Base-by-base conservation (phyloP, 64 coral and sea anemone genomes). In the Trachythela sp. region DNA sequence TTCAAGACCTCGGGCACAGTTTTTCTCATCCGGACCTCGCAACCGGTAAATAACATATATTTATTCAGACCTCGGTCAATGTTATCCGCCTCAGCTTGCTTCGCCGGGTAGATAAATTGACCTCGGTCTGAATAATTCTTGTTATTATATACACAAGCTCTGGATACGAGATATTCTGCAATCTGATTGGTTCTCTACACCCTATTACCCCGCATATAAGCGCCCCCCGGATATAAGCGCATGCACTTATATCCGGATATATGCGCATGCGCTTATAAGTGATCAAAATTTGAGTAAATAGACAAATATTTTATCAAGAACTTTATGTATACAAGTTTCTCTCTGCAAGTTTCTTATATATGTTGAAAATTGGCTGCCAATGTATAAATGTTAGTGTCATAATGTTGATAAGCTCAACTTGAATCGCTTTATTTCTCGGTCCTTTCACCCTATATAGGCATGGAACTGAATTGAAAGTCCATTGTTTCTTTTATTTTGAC, bases 401-500 rank as follows among this genome's bases (percentile, higher is more conserved):
- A 18, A 18, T 64, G 56, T 64, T 64, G 13, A 64, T 64, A 18
- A 10, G 56, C 56, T 64, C 56, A 64, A 18, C 56, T 64, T 64
- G 56, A 64, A 64, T 64, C 22, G 56, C 56, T 64, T 5, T 5
- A 18, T 10, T 18, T 64, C 56, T 10, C 22, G 26, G 20, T 20
- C 18, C 56, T 64, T 64, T 64, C 1, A 64, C 1, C 22, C 20
- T 0, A 64, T 22, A 64, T 0, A 64, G 56, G 56, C 56, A 64
- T 64, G 56, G 56, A 64, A 64, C 1, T 64, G 13, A 48, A 64
- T 2, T 64, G 13, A 48, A 58, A 87, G 48, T 14, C 85, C 42
- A 50, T 86, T 86, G 36, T 86, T 86, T 86, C 24, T 86, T 50
- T 54, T 52, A 86, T 86, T 86, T 87, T 87, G 85, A 30, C 85